Evolutionary conservation across 2,888 invertebrate species (phyloP), one percentile per base, ranked within the genome.

Genomic region (Orthosia gothica): DNA sequence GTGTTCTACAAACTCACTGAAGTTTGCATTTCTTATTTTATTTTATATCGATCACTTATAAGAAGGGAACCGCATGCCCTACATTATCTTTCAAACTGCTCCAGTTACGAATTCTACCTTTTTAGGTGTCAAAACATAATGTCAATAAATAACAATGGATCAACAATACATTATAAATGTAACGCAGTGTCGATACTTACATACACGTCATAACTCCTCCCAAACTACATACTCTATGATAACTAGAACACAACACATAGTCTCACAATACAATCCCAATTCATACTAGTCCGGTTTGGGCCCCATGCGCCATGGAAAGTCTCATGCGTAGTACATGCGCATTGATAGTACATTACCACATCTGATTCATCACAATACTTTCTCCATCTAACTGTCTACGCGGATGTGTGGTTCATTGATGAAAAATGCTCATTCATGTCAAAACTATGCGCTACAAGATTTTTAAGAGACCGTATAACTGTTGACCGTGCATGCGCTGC

Each of bases 341-440:
- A 73, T 76, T 49, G 82, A 63, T 81, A 73, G 23, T 70, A 74
- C 61, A 72, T 81, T 83, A 83, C 80, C 26, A 77, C 72, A 79
- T 71, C 80, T 84, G 87, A 87, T 83, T 78, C 83, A 83, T 73
- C 74, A 79, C 50, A 32, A 70, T 12, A 87, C 88, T 88, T 89
- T 89, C 88, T 84, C 85, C 74, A 74, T 84, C 82, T 58, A 76
- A 32, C 81, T 77, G 68, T 80, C 74, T 40, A 75, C 54, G 15
- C 84, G 76, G 74, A 74, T 71, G 64, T 79, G 20, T 49, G 67
- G 72, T 72, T 74, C 76, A 85, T 85, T 72, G 70, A 82, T 45
- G 54, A 57, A 63, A 71, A 59, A 50, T 45, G 13, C 67, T 76
- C 76, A 74, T 81, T 79, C 83, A 83, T 81, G n/a, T 59, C 18